Evolutionary conservation across 2,113 vertebrate species (phyloP).

Genomic region (Eupsittula cactorum): DNA sequence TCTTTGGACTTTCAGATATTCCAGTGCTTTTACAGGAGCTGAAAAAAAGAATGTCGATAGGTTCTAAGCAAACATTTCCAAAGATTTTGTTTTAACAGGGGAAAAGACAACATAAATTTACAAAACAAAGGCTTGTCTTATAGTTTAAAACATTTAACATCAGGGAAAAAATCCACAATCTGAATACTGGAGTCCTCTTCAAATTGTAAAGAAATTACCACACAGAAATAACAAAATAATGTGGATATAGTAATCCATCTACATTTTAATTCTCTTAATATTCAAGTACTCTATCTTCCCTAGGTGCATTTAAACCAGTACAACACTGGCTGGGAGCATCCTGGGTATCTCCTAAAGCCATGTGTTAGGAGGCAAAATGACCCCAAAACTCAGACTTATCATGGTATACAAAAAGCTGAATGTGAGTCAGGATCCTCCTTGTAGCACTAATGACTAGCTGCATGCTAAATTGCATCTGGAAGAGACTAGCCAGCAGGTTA

Average conservation of each 20-base stretch:
- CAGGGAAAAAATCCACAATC: background rate
- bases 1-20: conserved; percentile 17
- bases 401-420: background rate
- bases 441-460: background rate
- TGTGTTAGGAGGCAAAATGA: background rate
- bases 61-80: conserved; percentile 8
- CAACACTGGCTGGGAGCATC: background rate
- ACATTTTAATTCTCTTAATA: background rate
- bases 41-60: background rate
- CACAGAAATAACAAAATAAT: background rate
- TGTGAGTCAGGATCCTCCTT: background rate
- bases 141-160: conserved; percentile 15
- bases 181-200: background rate
- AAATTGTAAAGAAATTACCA: background rate
- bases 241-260: background rate
- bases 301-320: background rate
- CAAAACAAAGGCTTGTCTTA: background rate
- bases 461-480: background rate
- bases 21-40: background rate
- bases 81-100: conserved; percentile 39
- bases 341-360: background rate
- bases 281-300: background rate
- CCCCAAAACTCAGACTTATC: background rate
- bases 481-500: background rate
- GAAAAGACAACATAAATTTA: background rate